Evolutionary conservation across 37 sponge, comb jelly and placozoan genomes (phyloP).

Genomic region (Oopsacas minuta): DNA sequence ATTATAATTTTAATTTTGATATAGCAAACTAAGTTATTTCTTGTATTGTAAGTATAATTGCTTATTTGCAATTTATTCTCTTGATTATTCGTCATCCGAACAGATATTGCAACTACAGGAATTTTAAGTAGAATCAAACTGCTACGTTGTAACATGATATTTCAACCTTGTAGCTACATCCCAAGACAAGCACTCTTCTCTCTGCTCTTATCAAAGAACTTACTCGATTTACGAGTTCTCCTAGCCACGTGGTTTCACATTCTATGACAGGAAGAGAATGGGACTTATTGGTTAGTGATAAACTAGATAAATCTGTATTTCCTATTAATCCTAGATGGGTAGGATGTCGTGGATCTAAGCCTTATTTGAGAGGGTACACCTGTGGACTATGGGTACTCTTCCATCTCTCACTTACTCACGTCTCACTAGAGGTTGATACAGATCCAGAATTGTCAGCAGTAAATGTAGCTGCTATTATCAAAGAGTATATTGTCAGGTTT

Average conservation of each 20-base stretch:
- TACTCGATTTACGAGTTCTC: neutral
- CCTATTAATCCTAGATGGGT: constrained; percentile 43
- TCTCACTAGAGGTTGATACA: neutral
- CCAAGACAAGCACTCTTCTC: neutral
- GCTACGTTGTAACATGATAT: no score
- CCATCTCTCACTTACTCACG: constrained; percentile 58
- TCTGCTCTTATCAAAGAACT: neutral
- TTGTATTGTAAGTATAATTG: no score
- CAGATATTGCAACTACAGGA: no score
- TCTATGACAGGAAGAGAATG: neutral
- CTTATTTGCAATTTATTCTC: no score
- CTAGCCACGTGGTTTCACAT: constrained; percentile 3
- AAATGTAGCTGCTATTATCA: neutral
- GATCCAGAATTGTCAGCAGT: constrained; percentile 22
- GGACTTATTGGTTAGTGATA: neutral
- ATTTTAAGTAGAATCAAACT: no score
- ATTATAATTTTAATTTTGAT: no score
- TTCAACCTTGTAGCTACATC: neutral
- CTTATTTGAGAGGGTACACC: constrained; percentile 70
- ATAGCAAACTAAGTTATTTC: no score
- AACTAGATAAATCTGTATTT: constrained; percentile 19
- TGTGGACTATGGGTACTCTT: constrained; percentile 86
- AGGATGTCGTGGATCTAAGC: constrained; percentile 57
- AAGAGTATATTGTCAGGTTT: constrained; percentile 53
- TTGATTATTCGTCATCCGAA: no score